Evolutionary conservation across 2,113 vertebrate genomes (phyloP), one percentile per base, ranked within the genome.

Genomic region (Orycteropus afer): DNA sequence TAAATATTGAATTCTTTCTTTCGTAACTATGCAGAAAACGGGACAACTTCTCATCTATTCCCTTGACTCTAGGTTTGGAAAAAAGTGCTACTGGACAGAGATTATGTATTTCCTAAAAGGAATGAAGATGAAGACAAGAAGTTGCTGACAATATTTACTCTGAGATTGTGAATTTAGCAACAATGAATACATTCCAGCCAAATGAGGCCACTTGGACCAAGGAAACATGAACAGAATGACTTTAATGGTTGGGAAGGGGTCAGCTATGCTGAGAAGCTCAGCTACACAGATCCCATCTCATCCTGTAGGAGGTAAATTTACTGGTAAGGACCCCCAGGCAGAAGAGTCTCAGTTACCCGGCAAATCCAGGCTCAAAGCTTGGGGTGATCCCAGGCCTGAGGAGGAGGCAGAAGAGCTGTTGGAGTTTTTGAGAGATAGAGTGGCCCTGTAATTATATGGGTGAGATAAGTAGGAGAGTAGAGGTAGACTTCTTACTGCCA

Each of bases 1-100:
- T 96, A 98, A 96, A 96, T 96, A 96, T 96, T 98, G 97, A 95
- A 98, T 98, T 91, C 55, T 13, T 34, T 2, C 15, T 80, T 96
- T 95, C 32, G 92, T 97, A 57, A 90, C 71, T 49, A 27, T 17
- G 10, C 47, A 83, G 83, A 65, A 94, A 80, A 89, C 34, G 94
- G 34, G 40, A 83, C 59, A 47, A 89, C 57, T 76, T 86, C 51
- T 91, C n/a, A 23, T 96, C 73, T 80, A 57, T 95, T 69, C 53
- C 27, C 29, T 91, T 55, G 15, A 63, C 40, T 95, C 55, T 42
- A 23, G 18, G 22, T n/a, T 79, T 89, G 22, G 23, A 17, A 25
- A 37, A n/a, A 69, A 20, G n/a, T 57, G 8, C 40, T 71, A 53
- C 23, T 51, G 92, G 76, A 49, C 22, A 81, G 53, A 82, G 23